phyloP scores from a whole-genome alignment of 1,140 invertebrate genomes.

The Phenacoccus solenopsis region DNA sequence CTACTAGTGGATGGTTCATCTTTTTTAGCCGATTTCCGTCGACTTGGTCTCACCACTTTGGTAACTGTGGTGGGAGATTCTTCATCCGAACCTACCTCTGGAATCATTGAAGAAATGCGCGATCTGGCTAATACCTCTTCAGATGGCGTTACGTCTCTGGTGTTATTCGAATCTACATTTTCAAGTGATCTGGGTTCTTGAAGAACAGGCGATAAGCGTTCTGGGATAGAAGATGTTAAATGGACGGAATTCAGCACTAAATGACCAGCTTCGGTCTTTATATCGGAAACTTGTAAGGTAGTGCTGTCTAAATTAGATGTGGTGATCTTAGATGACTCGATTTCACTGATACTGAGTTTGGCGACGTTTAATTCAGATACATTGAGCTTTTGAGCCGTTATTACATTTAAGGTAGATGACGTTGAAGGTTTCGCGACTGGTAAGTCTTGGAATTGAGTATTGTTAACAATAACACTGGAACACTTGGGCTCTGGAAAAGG shows the following conservation, averaged over 20 bases:
- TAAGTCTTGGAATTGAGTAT: background rate
- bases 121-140: background rate
- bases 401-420: background rate
- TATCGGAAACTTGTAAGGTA: background rate
- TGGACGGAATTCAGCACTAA: background rate
- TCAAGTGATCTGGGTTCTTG: background rate
- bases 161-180: background rate
- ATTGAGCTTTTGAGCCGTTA: background rate
- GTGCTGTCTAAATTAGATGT: background rate
- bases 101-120: conserved; percentile 20
- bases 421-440: background rate
- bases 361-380: conserved; percentile 6
- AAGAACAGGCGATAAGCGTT: background rate
- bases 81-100: conserved; percentile 20
- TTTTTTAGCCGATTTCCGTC: conserved; percentile 17
- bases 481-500: too few species aligned
- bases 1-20: background rate
- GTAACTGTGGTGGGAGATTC: background rate
- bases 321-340: background rate
- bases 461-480: background rate
- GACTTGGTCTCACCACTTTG: conserved; percentile 6
- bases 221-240: background rate
- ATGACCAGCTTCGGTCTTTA: background rate
- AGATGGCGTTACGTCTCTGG: background rate
- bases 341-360: background rate